These are phyloP conservation scores for Epinotia demarniana DNA, from an alignment of 2,888 invertebrate species.

Conservation along the genomic window DNA sequence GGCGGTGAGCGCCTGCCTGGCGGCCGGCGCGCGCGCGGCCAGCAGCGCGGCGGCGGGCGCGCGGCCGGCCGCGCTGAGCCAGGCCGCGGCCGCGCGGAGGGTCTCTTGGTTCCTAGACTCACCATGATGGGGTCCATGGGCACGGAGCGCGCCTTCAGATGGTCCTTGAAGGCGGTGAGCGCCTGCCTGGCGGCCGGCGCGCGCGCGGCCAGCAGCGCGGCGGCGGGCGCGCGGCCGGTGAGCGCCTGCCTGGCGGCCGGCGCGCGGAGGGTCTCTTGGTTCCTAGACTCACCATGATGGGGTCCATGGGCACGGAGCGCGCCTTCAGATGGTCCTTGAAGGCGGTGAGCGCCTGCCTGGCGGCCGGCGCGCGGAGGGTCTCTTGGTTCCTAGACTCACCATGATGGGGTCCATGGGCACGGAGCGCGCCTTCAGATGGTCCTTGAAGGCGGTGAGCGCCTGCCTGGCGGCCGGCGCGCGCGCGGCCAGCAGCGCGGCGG, in stretches of 20 bases:
- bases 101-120: background rate
- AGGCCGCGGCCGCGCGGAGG: conserved; percentile 89
- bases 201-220: conserved; percentile 81
- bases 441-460: conserved; percentile 90
- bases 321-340: conserved; percentile 92
- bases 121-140: conserved; percentile 86
- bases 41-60: conserved; percentile 66
- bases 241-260: conserved; percentile 97
- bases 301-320: conserved; percentile 90
- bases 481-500: conserved; percentile 73
- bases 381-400: too few species aligned
- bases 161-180: conserved; percentile 90
- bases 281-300: conserved; percentile 56
- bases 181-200: conserved; percentile 91
- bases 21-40: conserved; percentile 89
- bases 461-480: conserved; percentile 90
- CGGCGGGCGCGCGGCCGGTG: conserved; percentile 72
- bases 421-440: conserved; percentile 91
- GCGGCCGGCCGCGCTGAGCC: conserved; percentile 89
- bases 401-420: conserved; percentile 88
- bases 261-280: conserved; percentile 71
- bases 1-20: conserved; percentile 89
- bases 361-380: conserved; percentile 82
- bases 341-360: conserved; percentile 89
- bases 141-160: conserved; percentile 91